These are phyloP conservation scores for Coracopsis vasa DNA, from an alignment of 2,113 vertebrate species.

Conservation along the genomic window DNA sequence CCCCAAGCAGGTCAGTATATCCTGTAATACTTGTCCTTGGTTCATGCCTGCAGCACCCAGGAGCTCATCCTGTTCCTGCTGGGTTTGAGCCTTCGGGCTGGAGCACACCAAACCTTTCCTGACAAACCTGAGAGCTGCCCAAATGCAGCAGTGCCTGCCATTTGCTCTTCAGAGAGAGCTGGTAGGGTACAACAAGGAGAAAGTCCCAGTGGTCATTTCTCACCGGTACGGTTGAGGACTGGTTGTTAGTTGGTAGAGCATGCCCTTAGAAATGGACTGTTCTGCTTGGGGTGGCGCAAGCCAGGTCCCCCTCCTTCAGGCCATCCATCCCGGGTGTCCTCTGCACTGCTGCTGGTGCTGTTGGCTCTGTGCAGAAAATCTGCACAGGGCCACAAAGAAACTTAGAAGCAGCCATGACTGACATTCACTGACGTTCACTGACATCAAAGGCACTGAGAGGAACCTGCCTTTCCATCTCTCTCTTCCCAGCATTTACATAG, in stretches of 20 bases:
- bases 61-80: not conserved
- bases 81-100: not conserved
- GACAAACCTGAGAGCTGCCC: not conserved
- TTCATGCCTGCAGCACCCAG: not conserved
- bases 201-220: not conserved
- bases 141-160: not conserved
- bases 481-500: not conserved
- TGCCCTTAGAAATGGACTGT: not conserved
- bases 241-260: not conserved
- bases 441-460: not conserved
- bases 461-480: not conserved
- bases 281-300: not conserved
- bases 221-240: accelerated
- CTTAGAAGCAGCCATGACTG: not conserved
- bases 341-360: not conserved
- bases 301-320: not conserved
- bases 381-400: not conserved
- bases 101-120: too few relatives aligned
- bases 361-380: not conserved
- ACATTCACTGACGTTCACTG: too few relatives aligned
- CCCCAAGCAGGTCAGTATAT: not conserved
- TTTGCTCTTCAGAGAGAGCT: not conserved
- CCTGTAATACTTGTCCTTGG: not conserved
- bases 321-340: not conserved
- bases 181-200: not conserved